Conservation (phyloP, 2,113 vertebrate species). For the Edolisoma coerulescens region DNA sequence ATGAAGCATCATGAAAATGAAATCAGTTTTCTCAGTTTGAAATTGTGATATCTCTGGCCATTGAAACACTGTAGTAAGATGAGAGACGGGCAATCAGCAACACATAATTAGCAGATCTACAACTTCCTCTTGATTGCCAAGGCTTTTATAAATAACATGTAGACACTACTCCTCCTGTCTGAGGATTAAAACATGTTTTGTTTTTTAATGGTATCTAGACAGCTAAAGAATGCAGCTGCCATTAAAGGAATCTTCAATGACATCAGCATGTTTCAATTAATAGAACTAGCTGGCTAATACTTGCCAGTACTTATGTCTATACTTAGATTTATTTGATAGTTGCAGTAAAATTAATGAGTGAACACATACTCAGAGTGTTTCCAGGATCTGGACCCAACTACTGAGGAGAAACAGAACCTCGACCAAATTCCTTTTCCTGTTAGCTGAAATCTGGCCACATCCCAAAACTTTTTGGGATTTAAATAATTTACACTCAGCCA, state of each 20-base stretch:
- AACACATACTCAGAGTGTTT: neutral
- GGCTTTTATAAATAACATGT: neutral
- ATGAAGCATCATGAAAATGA: neutral
- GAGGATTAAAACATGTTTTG: neutral
- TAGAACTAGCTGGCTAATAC: neutral
- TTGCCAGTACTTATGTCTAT: neutral
- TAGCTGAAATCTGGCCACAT: neutral
- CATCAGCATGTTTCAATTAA: neutral
- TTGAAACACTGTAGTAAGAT: neutral
- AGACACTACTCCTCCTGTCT: neutral
- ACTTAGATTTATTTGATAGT: conserved; percentile 13
- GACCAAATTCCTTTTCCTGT: neutral
- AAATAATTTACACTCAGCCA: conserved; percentile 8
- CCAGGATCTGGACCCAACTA: neutral
- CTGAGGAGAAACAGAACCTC: neutral
- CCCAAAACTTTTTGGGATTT: neutral
- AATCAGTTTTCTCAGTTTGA: neutral
- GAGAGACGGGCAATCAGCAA: neutral
- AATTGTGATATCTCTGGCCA: neutral
- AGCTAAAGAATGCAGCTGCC: neutral
- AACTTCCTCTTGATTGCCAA: neutral
- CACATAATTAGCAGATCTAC: neutral
- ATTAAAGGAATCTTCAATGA: neutral
- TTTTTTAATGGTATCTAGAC: neutral
- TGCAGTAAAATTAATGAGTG: neutral